Percentiles rank a stretch among this genome's conserved stretches.
Evolutionary conservation across 2,888 invertebrate species (phyloP).

Genomic region (Oligia strigilis): DNA sequence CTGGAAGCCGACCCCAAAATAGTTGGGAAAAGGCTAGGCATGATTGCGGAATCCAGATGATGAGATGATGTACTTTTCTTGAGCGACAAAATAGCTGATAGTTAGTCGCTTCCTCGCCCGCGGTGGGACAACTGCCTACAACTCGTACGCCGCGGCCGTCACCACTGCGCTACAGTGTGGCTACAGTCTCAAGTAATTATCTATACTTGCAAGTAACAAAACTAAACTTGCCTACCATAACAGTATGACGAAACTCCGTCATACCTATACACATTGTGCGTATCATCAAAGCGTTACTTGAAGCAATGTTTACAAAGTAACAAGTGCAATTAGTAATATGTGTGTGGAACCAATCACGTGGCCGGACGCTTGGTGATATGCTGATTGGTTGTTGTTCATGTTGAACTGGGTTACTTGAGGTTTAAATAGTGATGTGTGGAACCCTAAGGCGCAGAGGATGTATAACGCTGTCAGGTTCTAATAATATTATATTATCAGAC

Average conservation of each 20-base stretch:
- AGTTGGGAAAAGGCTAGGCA: too few relatives aligned
- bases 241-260: conserved; percentile 1
- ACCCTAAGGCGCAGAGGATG: too few relatives aligned
- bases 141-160: too few relatives aligned
- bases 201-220: not conserved
- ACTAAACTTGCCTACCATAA: not conserved
- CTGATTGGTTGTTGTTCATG: not conserved
- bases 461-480: not conserved
- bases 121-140: too few relatives aligned
- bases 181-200: too few relatives aligned
- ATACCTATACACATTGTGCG: not conserved
- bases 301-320: conserved; percentile 29
- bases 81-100: too few relatives aligned
- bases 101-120: too few relatives aligned
- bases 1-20: too few relatives aligned
- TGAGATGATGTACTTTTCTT: too few relatives aligned
- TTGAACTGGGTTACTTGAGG: conserved; percentile 5
- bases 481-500: not conserved
- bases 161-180: too few relatives aligned
- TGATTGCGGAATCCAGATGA: too few relatives aligned
- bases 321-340: conserved; percentile 27
- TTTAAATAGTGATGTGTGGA: not conserved
- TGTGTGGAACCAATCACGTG: conserved; percentile 26
- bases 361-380: not conserved
- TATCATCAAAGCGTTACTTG: conserved; percentile 15